phyloP scores from a whole-genome alignment of 2,113 vertebrate genomes.

The Carollia perspicillata region DNA sequence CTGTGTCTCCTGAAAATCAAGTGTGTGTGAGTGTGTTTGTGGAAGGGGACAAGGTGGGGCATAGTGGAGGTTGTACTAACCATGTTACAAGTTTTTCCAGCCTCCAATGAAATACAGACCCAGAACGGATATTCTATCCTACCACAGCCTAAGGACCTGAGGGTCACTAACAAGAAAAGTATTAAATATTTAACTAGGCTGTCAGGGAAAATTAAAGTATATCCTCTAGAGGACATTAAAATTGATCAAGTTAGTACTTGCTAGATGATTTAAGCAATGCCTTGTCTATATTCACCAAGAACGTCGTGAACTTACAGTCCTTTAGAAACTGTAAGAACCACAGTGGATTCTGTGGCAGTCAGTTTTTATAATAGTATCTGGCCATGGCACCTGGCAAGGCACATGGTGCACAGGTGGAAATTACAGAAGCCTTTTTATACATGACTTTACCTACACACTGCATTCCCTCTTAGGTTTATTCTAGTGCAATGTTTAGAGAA shows the following conservation, averaged over 20 bases:
- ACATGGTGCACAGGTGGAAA: background rate
- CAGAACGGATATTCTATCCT: background rate
- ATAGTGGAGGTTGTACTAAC: background rate
- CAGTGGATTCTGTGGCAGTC: background rate
- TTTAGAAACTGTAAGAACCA: background rate
- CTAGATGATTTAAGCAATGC: background rate
- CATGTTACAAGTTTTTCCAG: background rate
- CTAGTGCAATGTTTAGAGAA: background rate
- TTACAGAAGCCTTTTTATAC: background rate
- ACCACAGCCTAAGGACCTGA: background rate
- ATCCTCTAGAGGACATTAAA: background rate
- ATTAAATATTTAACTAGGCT: background rate
- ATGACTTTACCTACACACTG: too few species aligned
- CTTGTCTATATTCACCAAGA: background rate
- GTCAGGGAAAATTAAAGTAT: background rate
- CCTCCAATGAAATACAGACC: background rate
- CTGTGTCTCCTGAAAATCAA: background rate
- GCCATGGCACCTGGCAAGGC: background rate
- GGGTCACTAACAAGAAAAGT: background rate
- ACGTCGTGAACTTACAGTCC: background rate
- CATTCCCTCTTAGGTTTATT: background rate
- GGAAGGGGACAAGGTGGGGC: background rate
- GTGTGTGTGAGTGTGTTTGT: rapidly evolving
- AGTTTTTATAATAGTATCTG: background rate
- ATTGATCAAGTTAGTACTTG: background rate